Base-by-base conservation (phyloP, 2,113 vertebrate species). In the Pogonocichla stellata region DNA sequence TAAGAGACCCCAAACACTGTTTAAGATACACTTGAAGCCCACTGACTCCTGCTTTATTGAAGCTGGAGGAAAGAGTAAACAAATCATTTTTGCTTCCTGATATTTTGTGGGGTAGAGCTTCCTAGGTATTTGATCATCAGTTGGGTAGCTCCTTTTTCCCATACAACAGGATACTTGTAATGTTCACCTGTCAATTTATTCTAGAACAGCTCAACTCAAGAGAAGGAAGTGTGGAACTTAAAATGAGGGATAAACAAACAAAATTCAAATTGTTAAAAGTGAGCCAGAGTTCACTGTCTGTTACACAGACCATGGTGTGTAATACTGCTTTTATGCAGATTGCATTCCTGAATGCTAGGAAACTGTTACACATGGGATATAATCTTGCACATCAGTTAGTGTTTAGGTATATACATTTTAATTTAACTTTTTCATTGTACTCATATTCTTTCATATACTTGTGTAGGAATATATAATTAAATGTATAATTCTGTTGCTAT, bases 371-470 rank as follows among this genome's bases (percentile, higher is more conserved):
- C 72, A 56, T n/a, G 71, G 51, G 54, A 17, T 84, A 56, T 66
- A 73, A 58, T 69, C 61, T 93, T 94, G 75, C 82, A 94, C 14
- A 1, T 89, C 92, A 94, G 75, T n/a, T 96, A 96, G 45, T 91
- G 36, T 80, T 81, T 96, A 96, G 90, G 84, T 74, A 73, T 88
- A 97, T 86, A 93, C 93, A 96, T 95, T 97, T 97, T 97, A 92
- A 89, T 96, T 96, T 95, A 86, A 92, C 94, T 77, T 96, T 95
- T 96, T 88, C 95, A 91, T 98, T 97, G 90, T 96, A 96, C 95
- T 97, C 89, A 97, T 95, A 73, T 92, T 90, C 67, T 97, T 96
- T 95, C 84, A 66, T 94, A 58, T 96, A 71, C 86, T 95, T 97
- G 61, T 96, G 64, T 97, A 97, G 90, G 90, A 96, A 43, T 83